Base-by-base conservation (phyloP, 1,140 invertebrate genomes). In the Augochlora pura region DNA sequence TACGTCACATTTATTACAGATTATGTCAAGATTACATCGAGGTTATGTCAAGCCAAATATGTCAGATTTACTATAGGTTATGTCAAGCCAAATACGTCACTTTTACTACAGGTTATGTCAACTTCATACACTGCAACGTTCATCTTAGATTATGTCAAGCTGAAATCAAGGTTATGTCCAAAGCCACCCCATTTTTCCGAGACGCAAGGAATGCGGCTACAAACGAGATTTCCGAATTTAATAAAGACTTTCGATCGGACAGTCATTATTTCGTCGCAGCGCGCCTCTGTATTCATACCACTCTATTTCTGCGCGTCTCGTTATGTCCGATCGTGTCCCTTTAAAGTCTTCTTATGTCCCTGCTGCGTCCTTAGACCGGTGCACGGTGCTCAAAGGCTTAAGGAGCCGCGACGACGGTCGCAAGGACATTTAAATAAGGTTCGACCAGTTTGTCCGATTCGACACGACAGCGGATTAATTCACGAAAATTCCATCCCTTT, bases 301-400 rank as follows among this genome's bases (percentile, higher is more conserved):
- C 60, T 78, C 76, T 78, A 78, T 71, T 78, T 78, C 76, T 78
- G 23, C 69, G 68, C 60, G 76, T 72, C 76, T 78, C 76, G 67
- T 78, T 78, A 78, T 60, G 76, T 78, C 76, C 38, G 32, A 23
- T 18, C n/a, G 46, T 39, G 69, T 72, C 69, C 46, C 68, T 78
- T 78, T 78, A 78, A 32, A 49, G 76, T 78, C 76, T 69, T 70
- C 25, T 72, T 70, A 72, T 78, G 76, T 78, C 76, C 52, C 23
- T 9, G 68, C 21, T 16, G 32, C 49, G 49, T 72, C 60, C 60
- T 25, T 6, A 6, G 16, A 21, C 32, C 32, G 75, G 52, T 21
- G 76, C 60, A 32, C 10, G 42, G 10, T 10, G 23, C n/a, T 25
- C 27, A 42, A 63, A 27, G 62, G 54, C 68, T 57, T 64, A 57